A percentile compares a stretch with the other conserved stretches of the same genome.
Evolutionary conservation across 2,888 invertebrate genomes (phyloP).

Genomic region (Chromoteleia sp.): DNA sequence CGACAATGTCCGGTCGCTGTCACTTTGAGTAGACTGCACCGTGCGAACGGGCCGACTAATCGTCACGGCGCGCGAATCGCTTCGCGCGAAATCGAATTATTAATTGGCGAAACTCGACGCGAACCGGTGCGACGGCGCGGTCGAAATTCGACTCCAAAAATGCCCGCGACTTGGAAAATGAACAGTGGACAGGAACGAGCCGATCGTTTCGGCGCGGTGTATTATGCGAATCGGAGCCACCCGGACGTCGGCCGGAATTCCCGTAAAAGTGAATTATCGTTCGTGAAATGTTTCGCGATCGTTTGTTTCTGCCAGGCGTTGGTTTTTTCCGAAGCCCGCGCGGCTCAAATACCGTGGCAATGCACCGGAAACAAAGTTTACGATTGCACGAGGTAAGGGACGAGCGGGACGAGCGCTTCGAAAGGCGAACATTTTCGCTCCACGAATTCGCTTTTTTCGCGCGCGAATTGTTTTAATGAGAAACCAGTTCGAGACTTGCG

Average conservation of each 20-base stretch:
- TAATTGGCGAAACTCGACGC: too few relatives aligned
- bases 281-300: slow-evolving; percentile 8
- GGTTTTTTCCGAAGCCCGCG: slow-evolving; percentile 11
- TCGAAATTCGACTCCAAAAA: too few relatives aligned
- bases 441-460: background rate
- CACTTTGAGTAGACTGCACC: slow-evolving; percentile 52
- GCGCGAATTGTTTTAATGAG: too few relatives aligned
- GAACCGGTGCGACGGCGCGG: slow-evolving; percentile 14
- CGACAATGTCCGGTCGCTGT: slow-evolving; percentile 72
- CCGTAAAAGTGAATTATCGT: slow-evolving; percentile 21
- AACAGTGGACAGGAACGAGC: background rate
- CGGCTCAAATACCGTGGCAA: slow-evolving; percentile 32
- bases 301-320: slow-evolving; percentile 15
- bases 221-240: slow-evolving; percentile 3
- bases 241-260: background rate
- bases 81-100: slow-evolving; percentile 18
- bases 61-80: background rate
- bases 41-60: slow-evolving; percentile 29
- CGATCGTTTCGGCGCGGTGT: background rate
- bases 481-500: too few relatives aligned
- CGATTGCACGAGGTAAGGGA: slow-evolving; percentile 58
- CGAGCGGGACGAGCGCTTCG: background rate
- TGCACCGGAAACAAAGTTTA: slow-evolving; percentile 51
- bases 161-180: too few relatives aligned
- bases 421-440: background rate